These are phyloP conservation scores for Neocrepidodera transversa DNA, from an alignment of 2,888 invertebrate species.

Conservation along the genomic window DNA sequence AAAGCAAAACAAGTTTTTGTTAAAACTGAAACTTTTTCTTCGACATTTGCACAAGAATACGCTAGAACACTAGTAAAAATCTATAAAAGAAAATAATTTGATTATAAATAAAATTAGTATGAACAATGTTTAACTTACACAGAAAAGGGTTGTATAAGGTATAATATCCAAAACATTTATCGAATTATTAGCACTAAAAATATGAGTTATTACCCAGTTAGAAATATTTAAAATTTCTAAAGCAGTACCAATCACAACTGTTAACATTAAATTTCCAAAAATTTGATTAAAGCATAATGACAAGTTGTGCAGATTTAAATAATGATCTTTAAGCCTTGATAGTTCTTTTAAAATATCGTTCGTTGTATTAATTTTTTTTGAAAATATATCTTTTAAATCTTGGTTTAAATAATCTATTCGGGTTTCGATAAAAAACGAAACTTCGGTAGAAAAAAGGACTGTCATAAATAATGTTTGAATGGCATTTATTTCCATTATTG, in stretches of 20 bases:
- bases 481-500: too few species aligned
- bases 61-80: constrained; percentile 1
- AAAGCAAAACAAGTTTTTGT: not conserved
- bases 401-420: not conserved
- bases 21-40: not conserved
- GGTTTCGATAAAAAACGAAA: not conserved
- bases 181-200: not conserved
- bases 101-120: too few species aligned
- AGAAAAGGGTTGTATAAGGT: not conserved
- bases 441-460: too few species aligned
- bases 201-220: not conserved
- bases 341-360: not conserved
- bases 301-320: not conserved
- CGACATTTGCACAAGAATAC: not conserved
- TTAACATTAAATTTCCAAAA: not conserved
- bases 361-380: not conserved
- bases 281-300: not conserved
- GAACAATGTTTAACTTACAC: not conserved
- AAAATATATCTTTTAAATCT: not conserved
- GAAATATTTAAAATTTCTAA: not conserved
- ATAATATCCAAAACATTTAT: not conserved
- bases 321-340: not conserved
- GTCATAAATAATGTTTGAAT: too few species aligned
- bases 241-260: not conserved
- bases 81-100: not conserved